Evolutionary conservation across 2,888 invertebrate species (phyloP), one percentile per base, ranked within the genome.

Genomic region (Archips xylosteana): DNA sequence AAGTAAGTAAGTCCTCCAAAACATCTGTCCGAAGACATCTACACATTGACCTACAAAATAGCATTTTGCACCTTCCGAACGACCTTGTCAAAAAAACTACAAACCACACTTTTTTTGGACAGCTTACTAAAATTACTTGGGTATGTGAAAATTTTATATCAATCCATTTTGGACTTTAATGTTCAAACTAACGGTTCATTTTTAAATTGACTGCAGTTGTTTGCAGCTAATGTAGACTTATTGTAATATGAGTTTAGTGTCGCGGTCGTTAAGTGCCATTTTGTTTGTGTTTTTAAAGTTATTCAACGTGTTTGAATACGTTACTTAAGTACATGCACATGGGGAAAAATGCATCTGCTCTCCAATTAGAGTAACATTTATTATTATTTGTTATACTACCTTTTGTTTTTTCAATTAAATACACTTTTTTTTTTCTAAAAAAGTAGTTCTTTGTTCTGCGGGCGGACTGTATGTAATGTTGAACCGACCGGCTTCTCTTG

Each of bases 261-360:
- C n/a, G 2, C 12, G 2, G 3, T 1, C n/a, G 15, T 70, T 70
- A 10, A 65, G 62, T 15, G 12, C 10, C n/a, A 39, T 57, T n/a
- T 70, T 47, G n/a, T 61, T 12, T 36, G 57, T 8, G 2, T 42
- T 59, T 45, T 39, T 10, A 34, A 51, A 15, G 42, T n/a, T 51
- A 13, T 39, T 45, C 54, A 57, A 54, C 23, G 74, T 76, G 76
- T 77, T 77, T 78, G 81, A 84, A 84, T 82, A 81, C 81, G 42
- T 3, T 39, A 39, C 39, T 4, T 39, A 36, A 80, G n/a, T n/a
- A 80, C 70, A 65, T 85, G 89, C 89, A 89, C 90, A 89, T 86
- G 90, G 82, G 75, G 77, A 23, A 77, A 78, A 78, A 77, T 81
- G 82, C 91, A 89, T 87, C 89, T 89, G 90, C 85, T 83, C 80